Evolutionary conservation across 2,797 vertebrate genomes (phyloP).

Genomic region (Sebastes flavidus): DNA sequence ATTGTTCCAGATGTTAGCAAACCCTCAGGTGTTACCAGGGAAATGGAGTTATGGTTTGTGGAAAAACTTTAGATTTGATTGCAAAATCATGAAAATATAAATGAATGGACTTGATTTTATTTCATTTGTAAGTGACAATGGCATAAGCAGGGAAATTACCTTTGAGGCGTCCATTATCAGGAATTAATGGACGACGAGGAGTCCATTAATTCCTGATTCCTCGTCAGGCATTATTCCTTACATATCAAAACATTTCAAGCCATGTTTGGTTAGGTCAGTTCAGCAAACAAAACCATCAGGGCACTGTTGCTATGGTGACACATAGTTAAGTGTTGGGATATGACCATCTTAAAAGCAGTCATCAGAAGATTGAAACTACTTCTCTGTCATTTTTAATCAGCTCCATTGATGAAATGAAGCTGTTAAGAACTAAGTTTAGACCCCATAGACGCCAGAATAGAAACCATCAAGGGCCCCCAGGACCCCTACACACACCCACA

Average conservation of each 20-base stretch:
- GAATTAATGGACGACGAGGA: neutral
- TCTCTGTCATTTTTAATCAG: neutral
- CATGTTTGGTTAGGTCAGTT: neutral
- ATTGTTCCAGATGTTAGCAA: neutral
- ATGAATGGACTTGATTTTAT: neutral
- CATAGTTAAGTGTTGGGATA: neutral
- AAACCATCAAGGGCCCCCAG: constrained; percentile 16
- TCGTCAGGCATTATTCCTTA: neutral
- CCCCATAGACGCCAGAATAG: constrained; percentile 6
- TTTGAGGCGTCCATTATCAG: neutral
- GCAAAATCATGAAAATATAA: neutral
- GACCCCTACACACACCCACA: neutral
- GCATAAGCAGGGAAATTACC: neutral
- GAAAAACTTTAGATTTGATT: neutral
- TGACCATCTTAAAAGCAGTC: neutral
- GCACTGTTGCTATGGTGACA: neutral
- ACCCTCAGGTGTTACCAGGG: neutral
- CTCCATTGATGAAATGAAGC: constrained; percentile 11
- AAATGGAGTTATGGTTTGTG: neutral
- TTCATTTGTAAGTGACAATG: neutral
- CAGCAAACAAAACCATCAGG: neutral
- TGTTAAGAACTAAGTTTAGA: constrained; percentile 2
- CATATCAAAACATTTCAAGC: neutral
- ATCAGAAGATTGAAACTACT: neutral
- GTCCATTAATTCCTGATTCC: neutral